Evolutionary conservation across 2,113 vertebrate genomes (phyloP), one percentile per base, ranked within the genome.

Genomic region (Pelecanus crispus): DNA sequence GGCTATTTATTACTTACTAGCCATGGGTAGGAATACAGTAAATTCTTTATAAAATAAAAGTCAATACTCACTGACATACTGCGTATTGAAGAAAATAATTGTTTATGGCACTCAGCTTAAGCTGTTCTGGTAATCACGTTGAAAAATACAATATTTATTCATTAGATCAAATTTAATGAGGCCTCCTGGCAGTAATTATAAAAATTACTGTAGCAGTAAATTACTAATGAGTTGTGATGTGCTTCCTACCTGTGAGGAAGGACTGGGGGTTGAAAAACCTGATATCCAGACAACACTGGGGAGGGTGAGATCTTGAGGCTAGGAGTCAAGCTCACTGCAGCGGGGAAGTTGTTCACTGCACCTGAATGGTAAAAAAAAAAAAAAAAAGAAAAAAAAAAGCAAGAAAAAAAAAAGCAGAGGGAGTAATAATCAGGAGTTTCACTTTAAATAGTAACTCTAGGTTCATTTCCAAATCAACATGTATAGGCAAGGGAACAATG

Each of bases 71-170:
- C 98, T 99, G 97, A 98, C 98, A 98, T 98, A 98, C 99, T 99
- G 99, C 98, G 98, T 99, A 99, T 99, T 99, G 99, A 99, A 98
- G 98, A 98, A 99, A 99, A 99, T 99, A 99, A 99, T 99, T 99
- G 99, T 99, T 99, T 99, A 99, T 99, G 99, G 99, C 99, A 98
- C 98, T 99, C 98, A 98, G 99, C 99, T 99, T 99, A 99, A 99
- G 99, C 99, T 99, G 99, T 99, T 99, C 99, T 99, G 99, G 98
- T 99, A 99, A 99, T 99, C 99, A 99, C 98, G 98, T 99, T 99
- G 99, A 99, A 99, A 99, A 99, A 99, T 99, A 99, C 99, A 99
- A 99, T 99, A 99, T 99, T 99, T 99, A 99, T 99, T 99, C 99
- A 99, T 99, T 99, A 99, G 99, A 99, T 99, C 99, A 99, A 99